Conservation (phyloP, 2,888 invertebrate genomes). For the Malthinus flaveolus region DNA sequence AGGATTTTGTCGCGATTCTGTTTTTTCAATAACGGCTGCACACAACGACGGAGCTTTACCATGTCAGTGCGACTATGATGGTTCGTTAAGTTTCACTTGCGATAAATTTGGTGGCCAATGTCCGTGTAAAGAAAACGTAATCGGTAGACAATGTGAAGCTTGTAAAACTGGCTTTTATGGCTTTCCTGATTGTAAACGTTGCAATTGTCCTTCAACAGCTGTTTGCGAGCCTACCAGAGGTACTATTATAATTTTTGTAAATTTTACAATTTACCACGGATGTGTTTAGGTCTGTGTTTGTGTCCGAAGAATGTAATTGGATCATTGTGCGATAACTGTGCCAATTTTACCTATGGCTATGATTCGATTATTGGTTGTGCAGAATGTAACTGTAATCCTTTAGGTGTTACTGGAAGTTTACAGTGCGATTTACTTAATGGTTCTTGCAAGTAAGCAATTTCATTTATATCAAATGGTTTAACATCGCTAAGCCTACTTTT, state of each 20-base stretch:
- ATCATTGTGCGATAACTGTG: constrained; percentile 86
- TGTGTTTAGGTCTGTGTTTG: constrained; percentile 65
- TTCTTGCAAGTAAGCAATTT: constrained; percentile 70
- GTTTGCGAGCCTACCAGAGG: constrained; percentile 76
- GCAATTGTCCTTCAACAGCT: constrained; percentile 83
- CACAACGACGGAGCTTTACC: constrained; percentile 92
- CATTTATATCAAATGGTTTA: constrained; percentile 18
- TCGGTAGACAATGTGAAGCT: constrained; percentile 81
- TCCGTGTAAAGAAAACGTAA: constrained; percentile 87
- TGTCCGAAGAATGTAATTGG: constrained; percentile 93
- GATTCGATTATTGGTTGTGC: constrained; percentile 95
- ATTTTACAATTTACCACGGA: not conserved
- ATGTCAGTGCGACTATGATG: constrained; percentile 88
- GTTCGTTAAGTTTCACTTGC: constrained; percentile 86
- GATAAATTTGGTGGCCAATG: constrained; percentile 96
- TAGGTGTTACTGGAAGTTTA: constrained; percentile 76
- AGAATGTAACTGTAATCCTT: constrained; percentile 85
- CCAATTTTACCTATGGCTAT: constrained; percentile 86
- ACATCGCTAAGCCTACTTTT: constrained; percentile 16
- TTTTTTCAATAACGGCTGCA: constrained; percentile 91
- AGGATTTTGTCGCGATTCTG: constrained; percentile 88
- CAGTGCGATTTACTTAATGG: constrained; percentile 91
- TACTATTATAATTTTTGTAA: constrained; percentile 11
- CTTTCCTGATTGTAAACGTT: constrained; percentile 91
- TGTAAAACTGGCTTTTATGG: constrained; percentile 92